Conservation (phyloP, 2,113 vertebrate genomes). For the Corynorhinus townsendii region DNA sequence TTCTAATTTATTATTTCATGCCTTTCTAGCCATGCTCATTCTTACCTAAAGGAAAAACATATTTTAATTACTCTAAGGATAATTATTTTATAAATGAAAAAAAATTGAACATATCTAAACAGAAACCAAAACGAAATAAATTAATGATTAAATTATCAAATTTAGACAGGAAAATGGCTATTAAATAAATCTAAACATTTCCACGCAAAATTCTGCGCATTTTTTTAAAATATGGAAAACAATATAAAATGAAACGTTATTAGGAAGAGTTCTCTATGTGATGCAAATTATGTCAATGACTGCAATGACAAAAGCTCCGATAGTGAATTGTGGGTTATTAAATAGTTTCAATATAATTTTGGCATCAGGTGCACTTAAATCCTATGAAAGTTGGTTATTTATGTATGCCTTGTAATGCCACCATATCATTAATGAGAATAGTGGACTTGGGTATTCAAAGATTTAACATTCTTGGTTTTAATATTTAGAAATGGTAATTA, state of each 20-base stretch:
- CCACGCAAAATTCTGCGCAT: not conserved
- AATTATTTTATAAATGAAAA: constrained; percentile 19
- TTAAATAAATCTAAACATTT: not conserved
- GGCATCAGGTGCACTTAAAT: not conserved
- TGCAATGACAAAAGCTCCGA: not conserved
- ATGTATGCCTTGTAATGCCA: not conserved
- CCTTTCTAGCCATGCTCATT: constrained; percentile 5
- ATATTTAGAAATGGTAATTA: not conserved
- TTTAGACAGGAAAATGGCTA: not conserved
- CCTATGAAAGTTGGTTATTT: not conserved
- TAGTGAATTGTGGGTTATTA: not conserved
- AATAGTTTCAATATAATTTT: not conserved
- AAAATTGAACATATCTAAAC: not conserved
- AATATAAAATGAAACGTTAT: not conserved
- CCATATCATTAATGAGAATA: not conserved
- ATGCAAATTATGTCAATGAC: not conserved
- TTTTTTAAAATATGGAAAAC: not conserved
- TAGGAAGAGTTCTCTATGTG: not conserved
- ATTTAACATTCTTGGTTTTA: not conserved
- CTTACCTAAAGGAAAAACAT: not conserved
- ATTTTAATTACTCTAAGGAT: not conserved
- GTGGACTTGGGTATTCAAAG: not conserved
- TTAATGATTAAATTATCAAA: not conserved
- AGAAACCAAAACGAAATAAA: not conserved
- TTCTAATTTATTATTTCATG: not conserved